Evolutionary conservation across 2,113 vertebrate genomes (phyloP).

Genomic region (Arvicanthis niloticus): DNA sequence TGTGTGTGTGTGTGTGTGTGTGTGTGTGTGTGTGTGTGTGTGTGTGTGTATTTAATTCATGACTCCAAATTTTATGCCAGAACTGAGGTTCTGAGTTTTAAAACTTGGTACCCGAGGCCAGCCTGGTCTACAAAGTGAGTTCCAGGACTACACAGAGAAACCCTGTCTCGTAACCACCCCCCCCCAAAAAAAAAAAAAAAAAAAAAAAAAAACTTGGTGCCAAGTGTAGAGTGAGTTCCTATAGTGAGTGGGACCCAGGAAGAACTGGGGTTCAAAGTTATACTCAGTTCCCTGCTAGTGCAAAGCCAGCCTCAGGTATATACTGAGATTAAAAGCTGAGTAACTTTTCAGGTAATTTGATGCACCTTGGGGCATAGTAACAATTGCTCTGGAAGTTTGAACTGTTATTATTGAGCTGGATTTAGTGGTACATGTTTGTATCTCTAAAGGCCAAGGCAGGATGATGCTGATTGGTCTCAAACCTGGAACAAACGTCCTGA

Average conservation of each 20-base stretch:
- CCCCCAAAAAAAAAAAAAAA: too few relatives aligned
- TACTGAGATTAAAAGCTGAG: too few relatives aligned
- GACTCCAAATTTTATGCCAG: not conserved
- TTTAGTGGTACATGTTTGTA: not conserved
- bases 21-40: not conserved
- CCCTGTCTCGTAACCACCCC: too few relatives aligned
- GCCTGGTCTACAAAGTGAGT: too few relatives aligned
- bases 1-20: not conserved
- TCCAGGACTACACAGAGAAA: too few relatives aligned
- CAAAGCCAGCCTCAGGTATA: not conserved
- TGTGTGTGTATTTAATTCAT: not conserved
- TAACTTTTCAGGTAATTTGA: too few relatives aligned
- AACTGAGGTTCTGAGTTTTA: not conserved
- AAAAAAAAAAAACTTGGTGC: not conserved
- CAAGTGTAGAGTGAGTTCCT: not conserved
- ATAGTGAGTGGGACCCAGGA: not conserved
- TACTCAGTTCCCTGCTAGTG: not conserved
- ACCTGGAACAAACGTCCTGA: not conserved
- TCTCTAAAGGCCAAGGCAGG: not conserved
- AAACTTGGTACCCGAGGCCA: not conserved
- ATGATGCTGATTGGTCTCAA: not conserved
- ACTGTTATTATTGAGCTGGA: not conserved
- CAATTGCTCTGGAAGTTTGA: not conserved
- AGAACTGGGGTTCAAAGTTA: not conserved
- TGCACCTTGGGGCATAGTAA: not conserved